Percentiles rank a stretch among this genome's conserved stretches.
phyloP scores from a whole-genome alignment of 2,888 invertebrate genomes.

The Arenicola marina region DNA sequence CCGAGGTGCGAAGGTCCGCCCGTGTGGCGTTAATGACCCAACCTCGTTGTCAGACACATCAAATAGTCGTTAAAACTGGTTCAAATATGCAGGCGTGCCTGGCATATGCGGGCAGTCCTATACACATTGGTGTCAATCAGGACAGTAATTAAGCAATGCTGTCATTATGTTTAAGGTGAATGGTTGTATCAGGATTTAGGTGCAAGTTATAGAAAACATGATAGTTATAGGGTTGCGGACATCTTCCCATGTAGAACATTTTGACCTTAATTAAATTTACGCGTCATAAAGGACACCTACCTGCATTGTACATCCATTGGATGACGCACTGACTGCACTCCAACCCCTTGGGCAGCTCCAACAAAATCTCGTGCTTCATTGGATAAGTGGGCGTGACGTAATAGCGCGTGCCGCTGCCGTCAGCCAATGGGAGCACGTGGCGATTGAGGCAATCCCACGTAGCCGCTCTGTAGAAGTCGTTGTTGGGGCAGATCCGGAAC shows the following conservation, averaged over 20 bases:
- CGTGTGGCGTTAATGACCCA: too few relatives aligned
- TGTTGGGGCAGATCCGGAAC: slow-evolving; percentile 29
- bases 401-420: slow-evolving; percentile 18
- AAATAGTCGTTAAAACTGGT: too few relatives aligned
- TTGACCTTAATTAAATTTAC: background rate
- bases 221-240: too few relatives aligned
- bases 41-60: too few relatives aligned
- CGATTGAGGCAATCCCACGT: slow-evolving; percentile 22
- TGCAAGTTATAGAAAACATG: too few relatives aligned
- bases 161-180: background rate
- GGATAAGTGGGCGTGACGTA: background rate
- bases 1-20: too few relatives aligned
- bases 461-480: slow-evolving; percentile 8
- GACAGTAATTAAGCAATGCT: background rate
- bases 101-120: too few relatives aligned
- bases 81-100: too few relatives aligned
- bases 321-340: slow-evolving; percentile 30
- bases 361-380: background rate
- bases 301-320: slow-evolving; percentile 35
- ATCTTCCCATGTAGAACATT: too few relatives aligned
- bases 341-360: slow-evolving; percentile 21
- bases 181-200: too few relatives aligned
- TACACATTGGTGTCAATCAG: too few relatives aligned
- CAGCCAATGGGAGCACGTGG: slow-evolving; percentile 18
- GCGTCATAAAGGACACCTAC: slow-evolving; percentile 12